A percentile compares a stretch with the other conserved stretches of the same genome.
phyloP scores from a whole-genome alignment of 2,113 vertebrate species.

The Peromyscus polionotus region DNA sequence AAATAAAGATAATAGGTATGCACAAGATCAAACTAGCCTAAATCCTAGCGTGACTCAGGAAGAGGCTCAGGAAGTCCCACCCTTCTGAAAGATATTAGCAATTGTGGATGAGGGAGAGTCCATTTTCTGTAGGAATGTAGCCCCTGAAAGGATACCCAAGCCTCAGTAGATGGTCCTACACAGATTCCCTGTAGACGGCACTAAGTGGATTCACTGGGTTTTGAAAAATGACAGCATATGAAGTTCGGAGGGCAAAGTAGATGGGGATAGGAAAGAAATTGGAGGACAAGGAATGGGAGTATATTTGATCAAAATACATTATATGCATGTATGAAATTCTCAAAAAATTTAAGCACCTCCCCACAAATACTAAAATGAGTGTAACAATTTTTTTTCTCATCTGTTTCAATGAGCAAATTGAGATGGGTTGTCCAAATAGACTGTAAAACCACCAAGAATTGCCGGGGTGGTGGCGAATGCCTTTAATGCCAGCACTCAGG shows the following conservation, averaged over 20 bases:
- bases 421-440: neutral
- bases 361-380: neutral
- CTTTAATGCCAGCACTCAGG: too few species aligned
- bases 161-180: neutral
- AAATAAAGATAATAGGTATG: neutral
- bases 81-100: neutral
- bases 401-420: slow-evolving; percentile 40
- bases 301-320: neutral
- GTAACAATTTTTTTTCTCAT: neutral
- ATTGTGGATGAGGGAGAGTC: neutral
- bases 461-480: too few species aligned
- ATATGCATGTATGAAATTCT: neutral
- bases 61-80: neutral
- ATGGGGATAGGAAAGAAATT: neutral
- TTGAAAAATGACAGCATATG: neutral
- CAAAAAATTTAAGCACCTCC: too few species aligned
- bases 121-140: neutral
- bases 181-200: too few species aligned
- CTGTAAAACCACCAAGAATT: neutral
- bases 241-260: neutral
- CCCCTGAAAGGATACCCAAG: neutral
- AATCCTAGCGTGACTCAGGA: neutral
- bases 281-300: neutral
- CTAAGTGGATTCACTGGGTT: neutral
- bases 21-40: neutral